A percentile compares a stretch with the other conserved stretches of the same genome.
phyloP scores from a whole-genome alignment of 2,797 vertebrate genomes.

The Syngnathus acus region DNA sequence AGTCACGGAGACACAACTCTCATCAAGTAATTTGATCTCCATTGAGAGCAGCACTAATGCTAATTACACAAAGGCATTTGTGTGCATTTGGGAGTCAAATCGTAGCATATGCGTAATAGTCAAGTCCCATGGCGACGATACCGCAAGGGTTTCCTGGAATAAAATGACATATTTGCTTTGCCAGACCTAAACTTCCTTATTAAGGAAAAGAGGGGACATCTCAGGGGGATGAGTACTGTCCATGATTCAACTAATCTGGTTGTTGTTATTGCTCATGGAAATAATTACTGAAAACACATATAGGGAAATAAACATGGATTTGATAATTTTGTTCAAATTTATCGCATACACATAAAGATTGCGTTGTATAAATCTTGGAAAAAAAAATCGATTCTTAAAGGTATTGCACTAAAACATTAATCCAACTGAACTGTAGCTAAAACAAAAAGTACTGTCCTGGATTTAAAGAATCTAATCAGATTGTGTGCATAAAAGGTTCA shows the following conservation, averaged over 20 bases:
- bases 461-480: neutral
- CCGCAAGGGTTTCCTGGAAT: neutral
- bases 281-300: neutral
- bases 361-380: no score
- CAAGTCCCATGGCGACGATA: neutral
- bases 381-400: neutral
- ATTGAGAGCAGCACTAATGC: neutral
- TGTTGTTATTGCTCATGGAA: neutral
- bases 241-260: neutral
- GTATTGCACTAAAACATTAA: neutral
- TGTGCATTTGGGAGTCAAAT: neutral
- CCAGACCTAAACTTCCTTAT: neutral
- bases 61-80: slow-evolving; percentile 2
- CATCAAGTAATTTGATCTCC: neutral
- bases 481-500: no score
- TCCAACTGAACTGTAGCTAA: neutral
- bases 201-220: neutral
- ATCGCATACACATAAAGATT: no score
- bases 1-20: neutral
- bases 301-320: neutral
- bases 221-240: neutral
- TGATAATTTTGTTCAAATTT: neutral
- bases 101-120: neutral
- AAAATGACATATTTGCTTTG: neutral
- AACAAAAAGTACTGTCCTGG: neutral